These are phyloP conservation scores for Pollenia griseotomentosa DNA, from an alignment of 2,888 invertebrate species.

Conservation along the genomic window DNA sequence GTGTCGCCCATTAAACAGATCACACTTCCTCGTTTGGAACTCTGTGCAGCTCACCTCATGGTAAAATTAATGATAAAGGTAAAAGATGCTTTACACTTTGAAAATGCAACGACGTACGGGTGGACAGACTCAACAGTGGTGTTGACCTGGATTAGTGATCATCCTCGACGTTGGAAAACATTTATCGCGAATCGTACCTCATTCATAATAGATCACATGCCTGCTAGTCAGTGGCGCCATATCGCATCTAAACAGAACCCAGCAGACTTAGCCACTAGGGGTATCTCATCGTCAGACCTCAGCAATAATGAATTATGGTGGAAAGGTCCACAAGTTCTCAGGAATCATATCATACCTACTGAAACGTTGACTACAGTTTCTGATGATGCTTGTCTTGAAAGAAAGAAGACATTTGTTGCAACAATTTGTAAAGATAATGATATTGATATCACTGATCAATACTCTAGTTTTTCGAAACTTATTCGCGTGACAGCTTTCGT, in stretches of 20 bases:
- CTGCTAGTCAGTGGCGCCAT: conserved; percentile 29
- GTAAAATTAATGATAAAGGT: conserved; percentile 52
- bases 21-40: conserved; percentile 52
- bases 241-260: too few species aligned
- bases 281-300: too few species aligned
- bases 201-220: conserved; percentile 46
- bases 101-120: conserved; percentile 19
- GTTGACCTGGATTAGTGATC: conserved; percentile 58
- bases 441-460: too few species aligned
- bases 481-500: background rate
- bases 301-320: conserved; percentile 54
- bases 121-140: conserved; percentile 62
- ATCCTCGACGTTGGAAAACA: conserved; percentile 63
- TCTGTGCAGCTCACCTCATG: conserved; percentile 59
- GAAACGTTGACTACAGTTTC: background rate
- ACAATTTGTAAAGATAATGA: background rate
- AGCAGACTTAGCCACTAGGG: too few species aligned
- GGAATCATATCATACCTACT: background rate
- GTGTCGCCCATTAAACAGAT: conserved; percentile 55
- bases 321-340: conserved; percentile 54
- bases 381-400: conserved; percentile 19
- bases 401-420: conserved; percentile 19
- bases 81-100: conserved; percentile 12
- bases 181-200: conserved; percentile 63
- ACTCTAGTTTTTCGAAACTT: too few species aligned